These are phyloP conservation scores for Linnaemya vulpina DNA, from an alignment of 2,888 invertebrate genomes.

Conservation along the genomic window DNA sequence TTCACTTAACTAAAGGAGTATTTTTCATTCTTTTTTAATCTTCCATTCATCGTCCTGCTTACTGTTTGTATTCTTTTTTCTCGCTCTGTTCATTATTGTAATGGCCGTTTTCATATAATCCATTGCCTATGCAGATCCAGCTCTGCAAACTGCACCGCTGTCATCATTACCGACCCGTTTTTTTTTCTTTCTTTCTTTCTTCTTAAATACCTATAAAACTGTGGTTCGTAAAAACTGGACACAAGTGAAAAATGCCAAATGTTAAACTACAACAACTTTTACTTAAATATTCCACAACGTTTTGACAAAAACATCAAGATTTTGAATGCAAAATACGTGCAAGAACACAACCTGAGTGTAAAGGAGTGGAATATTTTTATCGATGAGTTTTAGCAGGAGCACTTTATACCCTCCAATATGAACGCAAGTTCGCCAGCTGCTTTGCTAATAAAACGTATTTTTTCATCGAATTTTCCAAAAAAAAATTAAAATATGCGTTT, in stretches of 20 bases:
- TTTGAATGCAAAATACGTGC: slow-evolving; percentile 62
- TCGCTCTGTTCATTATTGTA: slow-evolving; percentile 80
- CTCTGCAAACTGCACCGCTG: slow-evolving; percentile 10
- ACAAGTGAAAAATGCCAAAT: slow-evolving; percentile 61
- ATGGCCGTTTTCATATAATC: slow-evolving; percentile 78
- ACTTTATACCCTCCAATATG: background rate
- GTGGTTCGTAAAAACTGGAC: slow-evolving; percentile 44
- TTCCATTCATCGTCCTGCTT: slow-evolving; percentile 10
- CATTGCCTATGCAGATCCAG: slow-evolving; percentile 12
- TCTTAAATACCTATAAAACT: slow-evolving; percentile 73
- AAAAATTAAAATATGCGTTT: too few species aligned
- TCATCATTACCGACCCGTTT: slow-evolving; percentile 35
- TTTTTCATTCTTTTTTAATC: slow-evolving; percentile 51
- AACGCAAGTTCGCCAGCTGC: background rate
- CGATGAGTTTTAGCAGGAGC: background rate
- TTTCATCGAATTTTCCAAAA: too few species aligned
- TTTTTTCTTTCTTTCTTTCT: background rate
- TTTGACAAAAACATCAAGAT: slow-evolving; percentile 14
- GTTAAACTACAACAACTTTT: slow-evolving; percentile 43
- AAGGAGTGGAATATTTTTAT: slow-evolving; percentile 28
- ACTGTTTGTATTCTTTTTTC: slow-evolving; percentile 52
- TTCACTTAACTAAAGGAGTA: slow-evolving; percentile 44
- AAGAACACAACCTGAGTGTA: slow-evolving; percentile 1
- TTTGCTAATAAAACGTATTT: too few species aligned
- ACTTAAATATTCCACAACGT: slow-evolving; percentile 49